Conservation (phyloP, 2,888 invertebrate species). For the Drosophila pseudotalamancana region DNA sequence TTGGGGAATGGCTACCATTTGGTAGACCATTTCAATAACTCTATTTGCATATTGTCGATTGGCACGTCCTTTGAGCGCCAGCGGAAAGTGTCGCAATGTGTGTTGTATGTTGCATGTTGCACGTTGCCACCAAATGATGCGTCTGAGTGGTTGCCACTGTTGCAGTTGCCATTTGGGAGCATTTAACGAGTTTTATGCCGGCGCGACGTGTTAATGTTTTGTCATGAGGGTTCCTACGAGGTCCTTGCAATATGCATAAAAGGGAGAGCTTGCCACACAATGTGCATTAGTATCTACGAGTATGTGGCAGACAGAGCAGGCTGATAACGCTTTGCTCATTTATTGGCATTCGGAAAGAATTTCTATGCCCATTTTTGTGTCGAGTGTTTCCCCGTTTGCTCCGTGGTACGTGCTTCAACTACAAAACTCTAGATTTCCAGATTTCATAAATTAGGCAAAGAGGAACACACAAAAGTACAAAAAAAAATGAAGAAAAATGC, state of each 20-base stretch:
- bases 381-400: conserved; percentile 53
- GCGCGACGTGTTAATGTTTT: conserved; percentile 64
- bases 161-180: conserved; percentile 37
- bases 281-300: too few relatives aligned
- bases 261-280: conserved; percentile 15
- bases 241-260: conserved; percentile 28
- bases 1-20: conserved; percentile 20
- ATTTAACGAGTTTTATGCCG: conserved; percentile 58
- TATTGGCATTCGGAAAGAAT: conserved; percentile 44
- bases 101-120: conserved; percentile 5
- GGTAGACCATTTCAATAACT: conserved; percentile 60
- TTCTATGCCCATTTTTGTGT: conserved; percentile 62
- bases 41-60: conserved; percentile 65
- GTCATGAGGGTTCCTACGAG: conserved; percentile 31
- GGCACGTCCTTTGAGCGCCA: conserved; percentile 23
- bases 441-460: conserved; percentile 65
- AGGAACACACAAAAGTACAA: conserved; percentile 36
- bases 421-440: conserved; percentile 66
- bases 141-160: conserved; percentile 33
- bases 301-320: conserved; percentile 29
- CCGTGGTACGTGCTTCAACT: conserved; percentile 76
- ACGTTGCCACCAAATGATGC: conserved; percentile 31
- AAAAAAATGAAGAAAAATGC: not conserved
- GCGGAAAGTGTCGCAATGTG: conserved; percentile 22
- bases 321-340: conserved; percentile 50